A percentile compares a stretch with the other conserved stretches of the same genome.
phyloP scores from a whole-genome alignment of 2,113 vertebrate species.

The rabbit (Oryctolagus cuniculus) region DNA sequence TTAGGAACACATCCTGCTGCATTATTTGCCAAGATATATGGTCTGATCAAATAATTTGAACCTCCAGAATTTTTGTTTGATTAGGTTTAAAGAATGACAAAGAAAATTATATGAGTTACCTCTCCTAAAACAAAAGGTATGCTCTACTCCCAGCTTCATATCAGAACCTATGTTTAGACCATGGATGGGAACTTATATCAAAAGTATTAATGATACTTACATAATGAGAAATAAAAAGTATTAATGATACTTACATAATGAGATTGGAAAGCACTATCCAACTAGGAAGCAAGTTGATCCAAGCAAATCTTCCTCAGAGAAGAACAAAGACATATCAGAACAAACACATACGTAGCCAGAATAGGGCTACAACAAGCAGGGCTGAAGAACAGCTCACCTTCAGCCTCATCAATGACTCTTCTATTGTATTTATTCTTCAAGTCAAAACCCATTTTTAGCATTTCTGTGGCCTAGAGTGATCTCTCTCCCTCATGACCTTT shows the following conservation, averaged over 20 bases:
- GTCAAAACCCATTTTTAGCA: neutral
- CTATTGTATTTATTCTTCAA: neutral
- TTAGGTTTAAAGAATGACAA: neutral
- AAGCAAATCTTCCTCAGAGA: neutral
- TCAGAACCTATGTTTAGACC: neutral
- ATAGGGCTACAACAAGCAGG: accelerated
- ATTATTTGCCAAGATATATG: neutral
- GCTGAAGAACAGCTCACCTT: neutral
- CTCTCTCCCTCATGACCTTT: neutral
- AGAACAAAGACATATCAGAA: neutral
- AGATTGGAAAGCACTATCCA: neutral
- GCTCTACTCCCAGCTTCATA: neutral
- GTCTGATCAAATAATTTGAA: neutral
- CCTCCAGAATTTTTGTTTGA: neutral
- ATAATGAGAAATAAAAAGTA: neutral
- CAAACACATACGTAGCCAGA: neutral
- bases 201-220: neutral
- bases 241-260: neutral
- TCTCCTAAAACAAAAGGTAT: neutral
- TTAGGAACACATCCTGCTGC: neutral
- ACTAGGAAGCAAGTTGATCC: neutral
- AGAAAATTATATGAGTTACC: neutral
- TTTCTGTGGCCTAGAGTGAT: neutral
- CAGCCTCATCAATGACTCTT: neutral
- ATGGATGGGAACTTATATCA: neutral